A percentile compares a stretch with the other conserved stretches of the same genome.
Conservation (phyloP, 2,797 vertebrate species). For the Enteromius viviparus region DNA sequence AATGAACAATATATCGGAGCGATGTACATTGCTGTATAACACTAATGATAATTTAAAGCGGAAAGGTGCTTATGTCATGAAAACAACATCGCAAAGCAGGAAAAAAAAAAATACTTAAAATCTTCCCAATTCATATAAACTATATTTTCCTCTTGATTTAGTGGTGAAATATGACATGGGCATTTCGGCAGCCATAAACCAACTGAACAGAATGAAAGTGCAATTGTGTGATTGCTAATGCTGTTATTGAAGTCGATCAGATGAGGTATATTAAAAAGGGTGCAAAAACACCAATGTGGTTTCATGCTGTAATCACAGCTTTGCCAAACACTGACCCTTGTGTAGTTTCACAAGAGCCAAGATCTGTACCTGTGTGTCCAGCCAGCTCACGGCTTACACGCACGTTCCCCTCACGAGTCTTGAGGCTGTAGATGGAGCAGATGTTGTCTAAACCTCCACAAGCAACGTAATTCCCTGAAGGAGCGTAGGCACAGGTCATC, state of each 20-base stretch:
- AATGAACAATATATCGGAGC: neutral
- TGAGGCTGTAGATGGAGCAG: slow-evolving; percentile 99
- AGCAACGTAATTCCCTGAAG: slow-evolving; percentile 98
- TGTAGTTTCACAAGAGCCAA: neutral
- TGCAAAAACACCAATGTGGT: neutral
- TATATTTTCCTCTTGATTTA: slow-evolving; percentile 6
- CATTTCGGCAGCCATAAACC: neutral
- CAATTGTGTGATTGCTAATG: neutral
- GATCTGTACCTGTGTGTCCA: slow-evolving; percentile 91
- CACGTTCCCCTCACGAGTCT: slow-evolving; percentile 98
- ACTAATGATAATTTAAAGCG: neutral
- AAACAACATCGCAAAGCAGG: neutral
- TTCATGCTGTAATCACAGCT: neutral
- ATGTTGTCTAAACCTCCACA: slow-evolving; percentile 99
- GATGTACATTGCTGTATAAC: neutral
- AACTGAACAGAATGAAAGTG: neutral
- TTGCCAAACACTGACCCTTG: neutral
- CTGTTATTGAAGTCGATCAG: neutral
- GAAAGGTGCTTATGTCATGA: neutral
- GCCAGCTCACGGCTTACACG: slow-evolving; percentile 98
- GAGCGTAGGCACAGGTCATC: slow-evolving; percentile 99
- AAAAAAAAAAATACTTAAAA: neutral
- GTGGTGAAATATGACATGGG: neutral
- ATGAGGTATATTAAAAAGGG: neutral
- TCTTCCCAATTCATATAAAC: neutral